Evolutionary conservation across 2,888 invertebrate genomes (phyloP).

Genomic region (Stenchaetothrips biformis): DNA sequence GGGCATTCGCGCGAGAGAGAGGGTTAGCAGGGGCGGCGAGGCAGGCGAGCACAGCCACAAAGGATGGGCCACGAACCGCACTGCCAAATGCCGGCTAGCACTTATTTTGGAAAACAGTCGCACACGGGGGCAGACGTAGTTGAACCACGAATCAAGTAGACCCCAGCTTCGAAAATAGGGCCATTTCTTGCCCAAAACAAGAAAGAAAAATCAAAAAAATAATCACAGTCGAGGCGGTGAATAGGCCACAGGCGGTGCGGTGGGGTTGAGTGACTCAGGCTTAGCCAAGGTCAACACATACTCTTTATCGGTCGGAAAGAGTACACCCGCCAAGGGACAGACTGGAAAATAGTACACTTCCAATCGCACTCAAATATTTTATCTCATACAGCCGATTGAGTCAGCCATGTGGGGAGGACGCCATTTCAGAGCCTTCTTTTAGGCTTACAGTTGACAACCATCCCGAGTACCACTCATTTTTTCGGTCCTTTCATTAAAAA

Average conservation of each 20-base stretch:
- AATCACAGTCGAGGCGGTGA: neutral
- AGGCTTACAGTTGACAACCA: conserved; percentile 58
- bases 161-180: no score
- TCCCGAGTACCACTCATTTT: conserved; percentile 21
- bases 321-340: conserved; percentile 2
- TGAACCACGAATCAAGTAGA: no score
- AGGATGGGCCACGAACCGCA: neutral
- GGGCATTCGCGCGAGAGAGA: neutral
- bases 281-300: neutral
- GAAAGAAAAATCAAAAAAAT: neutral
- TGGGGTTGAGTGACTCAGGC: neutral
- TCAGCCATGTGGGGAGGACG: conserved; percentile 63
- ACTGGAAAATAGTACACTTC: conserved; percentile 26
- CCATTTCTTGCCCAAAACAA: no score
- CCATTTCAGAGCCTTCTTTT: conserved; percentile 64
- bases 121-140: no score
- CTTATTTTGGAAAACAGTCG: no score
- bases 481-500: conserved; percentile 43
- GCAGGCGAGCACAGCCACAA: conserved; percentile 3
- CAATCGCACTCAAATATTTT: conserved; percentile 15
- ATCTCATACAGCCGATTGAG: conserved; percentile 38
- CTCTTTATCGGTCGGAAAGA: neutral
- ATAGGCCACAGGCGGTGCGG: neutral
- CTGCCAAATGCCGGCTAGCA: neutral
- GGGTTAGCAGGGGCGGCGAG: neutral